Base-by-base conservation (phyloP, 2,797 vertebrate genomes). In the Chelmon rostratus region DNA sequence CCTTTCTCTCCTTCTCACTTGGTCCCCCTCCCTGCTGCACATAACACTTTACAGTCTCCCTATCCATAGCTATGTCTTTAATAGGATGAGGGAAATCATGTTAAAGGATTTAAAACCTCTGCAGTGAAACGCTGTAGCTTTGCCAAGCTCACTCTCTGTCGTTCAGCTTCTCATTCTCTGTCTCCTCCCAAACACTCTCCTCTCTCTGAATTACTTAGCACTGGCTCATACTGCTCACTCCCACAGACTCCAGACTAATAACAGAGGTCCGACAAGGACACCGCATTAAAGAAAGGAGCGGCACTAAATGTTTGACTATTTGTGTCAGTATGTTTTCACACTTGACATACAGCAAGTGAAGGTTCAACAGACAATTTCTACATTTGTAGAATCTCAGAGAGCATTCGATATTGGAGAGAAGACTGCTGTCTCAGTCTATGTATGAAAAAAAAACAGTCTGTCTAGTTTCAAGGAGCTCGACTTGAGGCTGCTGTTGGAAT, bases 101-200 rank as follows among this genome's bases (percentile, higher is more conserved):
- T 95, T 95, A 94, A 92, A 90, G 93, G 94, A 93, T 95, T 95
- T 93, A 90, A 94, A 93, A 92, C 88, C 87, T 88, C 91, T 89
- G 91, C 93, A 92, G 91, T 89, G 91, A 91, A 92, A 86, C 64
- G 79, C 82, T 82, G 89, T 84, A 75, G 91, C 86, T 83, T 61
- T 91, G 91, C 91, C 91, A 93, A 83, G 76, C 88, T 89, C 81
- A 59, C 83, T 79, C 88, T 81, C 81, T 66, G 81, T 87, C 85
- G 70, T 83, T 87, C 84, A 74, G 86, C 86, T 79, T 68, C 86
- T 86, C 88, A 68, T 85, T 89, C 84, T 85, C 83, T 69, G 52
- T 75, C 68, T 67, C 76, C 73, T 61, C 81, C 79, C 57, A 61
- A 88, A 86, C 85, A 74, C 78, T 87, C 78, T 68, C 76, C 59